Evolutionary conservation across 1,140 invertebrate genomes (phyloP), one percentile per base, ranked within the genome.

Genomic region (Anoplophora glabripennis): DNA sequence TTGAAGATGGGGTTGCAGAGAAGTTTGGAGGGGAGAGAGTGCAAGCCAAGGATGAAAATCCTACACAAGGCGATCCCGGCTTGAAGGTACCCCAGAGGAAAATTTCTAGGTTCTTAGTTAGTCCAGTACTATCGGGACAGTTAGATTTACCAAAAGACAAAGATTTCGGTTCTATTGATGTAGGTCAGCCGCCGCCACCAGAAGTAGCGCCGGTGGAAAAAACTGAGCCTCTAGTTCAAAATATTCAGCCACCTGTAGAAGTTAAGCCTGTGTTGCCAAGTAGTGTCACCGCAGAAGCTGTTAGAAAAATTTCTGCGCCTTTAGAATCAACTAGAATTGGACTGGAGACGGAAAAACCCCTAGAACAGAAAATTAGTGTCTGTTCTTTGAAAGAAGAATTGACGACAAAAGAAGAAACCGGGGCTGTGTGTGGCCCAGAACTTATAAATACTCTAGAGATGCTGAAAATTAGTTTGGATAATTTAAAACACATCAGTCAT

Each of bases 81-180:
- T 49, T 66, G 12, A 69, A 72, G 37, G 64, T 67, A 9, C 83
- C 85, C 51, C 79, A 82, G 59, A 76, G 88, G 49, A 89, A 89
- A 74, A 87, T 90, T 66, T 90, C 89, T 33, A 78, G 89, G 42
- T 90, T 92, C 76, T 78, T 90, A 72, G 88, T 92, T 48, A 90
- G 87, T 75, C 87, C 88, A 40, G 88, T 90, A 4, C 74, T 86
- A 63, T 75, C 81, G 66, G 76, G 80, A 70, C 75, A 76, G 59
- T 61, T 76, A 37, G 72, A 75, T 54, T 18, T 75, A 38, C 75
- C 74, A 1, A 73, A 75, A 59, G 68, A 73, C 42, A 72, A 68
- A 51, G 66, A 70, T 53, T 67, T 59, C 48, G 59, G 57, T 40
- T 34, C 28, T 44, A 53, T 35, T 7, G 36, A 10, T 12, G 7